Evolutionary conservation across 2,797 vertebrate species (phyloP), one percentile per base, ranked within the genome.

Genomic region (Podarcis lilfordi): DNA sequence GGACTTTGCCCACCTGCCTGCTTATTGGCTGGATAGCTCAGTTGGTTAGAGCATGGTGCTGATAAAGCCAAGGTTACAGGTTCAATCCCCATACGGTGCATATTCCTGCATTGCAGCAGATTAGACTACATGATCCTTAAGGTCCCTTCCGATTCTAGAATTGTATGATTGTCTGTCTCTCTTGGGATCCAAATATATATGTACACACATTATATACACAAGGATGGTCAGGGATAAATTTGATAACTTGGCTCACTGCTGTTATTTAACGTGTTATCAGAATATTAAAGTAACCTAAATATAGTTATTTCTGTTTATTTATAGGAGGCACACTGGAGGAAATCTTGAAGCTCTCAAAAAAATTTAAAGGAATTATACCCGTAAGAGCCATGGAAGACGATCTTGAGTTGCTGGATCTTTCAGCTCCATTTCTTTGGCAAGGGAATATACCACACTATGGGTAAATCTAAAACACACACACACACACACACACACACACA

Each of bases 391-490:
- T 96, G 4, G 88, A 93, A 2, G 95, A 97, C 43, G 93, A 96
- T 43, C 94, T 99, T 93, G 93, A 93, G 32, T 94, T 98, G 89
- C 84, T 98, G n/a, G 97, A 98, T 94, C 97, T 98, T 89, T 96
- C 97, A 1, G 97, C 96, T 61, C 99, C 99, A 3, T 99, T 98
- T 94, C 96, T 99, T 85, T 97, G 99, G 93, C 97, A 97, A 93
- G 97, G 97, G 50, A 96, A 95, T 61, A 95, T 91, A 85, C 96
- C 96, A 92, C 97, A 97, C 89, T 99, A 98, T 71, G 98, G 99
- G 99, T 99, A 96, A 87, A 97, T 95, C 88, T 69, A 59, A 29
- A 5, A 19, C 10, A 8, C 35, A 32, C 1, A 43, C 7, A 29
- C 10, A 2, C 27, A 32, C 1, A 10, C 17, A 40, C 27, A 9